Conservation (phyloP, 2,888 invertebrate species). For the Thymelicus acteon region DNA sequence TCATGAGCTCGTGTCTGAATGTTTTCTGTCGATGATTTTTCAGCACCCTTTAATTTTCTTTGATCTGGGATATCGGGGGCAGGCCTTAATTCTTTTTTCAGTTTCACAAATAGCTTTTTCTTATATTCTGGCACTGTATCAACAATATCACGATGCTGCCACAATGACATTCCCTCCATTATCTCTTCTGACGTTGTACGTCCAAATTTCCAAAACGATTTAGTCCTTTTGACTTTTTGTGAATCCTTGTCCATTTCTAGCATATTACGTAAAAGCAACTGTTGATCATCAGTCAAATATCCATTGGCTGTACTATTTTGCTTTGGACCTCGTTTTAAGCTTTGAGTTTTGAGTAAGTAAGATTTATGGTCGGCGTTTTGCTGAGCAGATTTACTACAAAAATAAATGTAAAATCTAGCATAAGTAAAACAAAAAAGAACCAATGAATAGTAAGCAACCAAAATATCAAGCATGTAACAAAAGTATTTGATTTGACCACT, state of each 20-base stretch:
- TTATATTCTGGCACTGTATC: constrained; percentile 86
- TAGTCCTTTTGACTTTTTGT: constrained; percentile 90
- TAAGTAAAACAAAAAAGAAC: constrained; percentile 47
- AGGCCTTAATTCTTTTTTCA: constrained; percentile 74
- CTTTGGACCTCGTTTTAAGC: constrained; percentile 73
- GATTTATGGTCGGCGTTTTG: constrained; percentile 68
- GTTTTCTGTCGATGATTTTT: constrained; percentile 62
- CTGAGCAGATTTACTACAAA: constrained; percentile 76
- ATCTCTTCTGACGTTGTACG: constrained; percentile 89
- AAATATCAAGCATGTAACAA: constrained; percentile 50
- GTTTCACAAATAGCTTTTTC: constrained; percentile 75
- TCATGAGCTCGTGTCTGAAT: constrained; percentile 65
- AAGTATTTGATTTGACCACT: background rate
- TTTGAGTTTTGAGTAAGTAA: constrained; percentile 80
- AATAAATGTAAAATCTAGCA: constrained; percentile 47
- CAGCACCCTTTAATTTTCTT: constrained; percentile 59
- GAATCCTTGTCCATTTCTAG: constrained; percentile 85
- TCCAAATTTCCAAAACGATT: constrained; percentile 94
- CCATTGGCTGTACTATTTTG: constrained; percentile 66
- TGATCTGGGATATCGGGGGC: constrained; percentile 72
- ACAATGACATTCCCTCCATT: constrained; percentile 93
- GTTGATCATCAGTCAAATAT: constrained; percentile 84
- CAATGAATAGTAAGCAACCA: constrained; percentile 47
- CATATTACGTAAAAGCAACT: constrained; percentile 78
- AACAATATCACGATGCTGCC: constrained; percentile 93